Base-by-base conservation (phyloP, 2,797 vertebrate species). In the Rhabdophis nuchalis region DNA sequence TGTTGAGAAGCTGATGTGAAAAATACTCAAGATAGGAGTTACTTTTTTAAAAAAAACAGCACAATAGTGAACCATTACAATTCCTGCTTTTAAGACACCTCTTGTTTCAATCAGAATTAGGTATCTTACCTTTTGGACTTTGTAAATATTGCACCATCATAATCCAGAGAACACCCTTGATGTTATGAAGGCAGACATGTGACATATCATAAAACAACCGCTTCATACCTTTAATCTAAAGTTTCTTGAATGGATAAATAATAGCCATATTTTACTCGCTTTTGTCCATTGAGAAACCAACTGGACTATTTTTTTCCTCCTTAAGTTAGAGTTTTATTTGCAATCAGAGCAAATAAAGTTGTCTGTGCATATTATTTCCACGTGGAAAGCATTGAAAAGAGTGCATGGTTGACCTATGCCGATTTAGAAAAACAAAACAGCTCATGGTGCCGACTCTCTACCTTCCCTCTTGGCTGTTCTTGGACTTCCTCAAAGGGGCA, bases 251-350 rank as follows among this genome's bases (percentile, higher is more conserved):
- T 0, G 10, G 58, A 89, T 23, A 1, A 87, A 91, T 57, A 58
- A 85, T 91, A 91, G 85, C 88, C 90, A 12, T 60, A 87, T n/a
- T 52, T 0, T 41, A 27, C 41, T 72, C 88, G 23, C 10, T 25
- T 14, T 25, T 58, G 46, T 11, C n/a, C 11, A 46, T 56, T 87
- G 10, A 20, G 87, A 90, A 95, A 95, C 93, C 60, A 54, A 92
- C 72, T 86, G 90, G 46, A 50, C 54, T 46, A 60, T 23, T 1
- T 92, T 1, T 93, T 95, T 92, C 91, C 91, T 94, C 94, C 86
- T 92, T 77, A 92, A 72, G 94, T 96, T 97, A 96, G 96, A 96
- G 93, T 95, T 97, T 96, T 95, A 97, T 95, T 88, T 4, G 7
- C 89, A 85, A 85, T n/a, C 92, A 90, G 95, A 94, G 93, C 96